A percentile compares a stretch with the other conserved stretches of the same genome.
phyloP scores from a whole-genome alignment of 2,113 vertebrate species.

The Mesocricetus auratus region DNA sequence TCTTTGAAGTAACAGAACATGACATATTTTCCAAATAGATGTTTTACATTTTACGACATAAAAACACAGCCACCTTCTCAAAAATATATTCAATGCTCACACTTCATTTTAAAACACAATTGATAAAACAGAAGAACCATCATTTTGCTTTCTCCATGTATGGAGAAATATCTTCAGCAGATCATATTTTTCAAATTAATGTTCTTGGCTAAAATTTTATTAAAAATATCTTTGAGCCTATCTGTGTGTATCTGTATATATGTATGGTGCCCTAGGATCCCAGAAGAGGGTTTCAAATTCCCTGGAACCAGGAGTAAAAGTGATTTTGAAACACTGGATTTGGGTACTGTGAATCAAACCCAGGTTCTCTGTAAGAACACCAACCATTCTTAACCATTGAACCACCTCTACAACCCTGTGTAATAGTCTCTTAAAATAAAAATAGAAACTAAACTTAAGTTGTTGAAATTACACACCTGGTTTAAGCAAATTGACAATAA shows the following conservation, averaged over 20 bases:
- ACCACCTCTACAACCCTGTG: neutral
- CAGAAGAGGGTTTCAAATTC: neutral
- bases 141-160: neutral
- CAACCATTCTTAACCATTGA: neutral
- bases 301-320: neutral
- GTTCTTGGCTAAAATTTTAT: neutral
- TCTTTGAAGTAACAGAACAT: neutral
- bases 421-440: conserved; percentile 23
- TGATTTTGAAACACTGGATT: neutral
- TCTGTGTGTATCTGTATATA: too few relatives aligned
- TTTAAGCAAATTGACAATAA: conserved; percentile 17
- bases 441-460: neutral
- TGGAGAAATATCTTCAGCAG: neutral
- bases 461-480: neutral
- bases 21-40: conserved; percentile 20
- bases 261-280: too few relatives aligned
- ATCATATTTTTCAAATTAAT: neutral
- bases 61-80: neutral
- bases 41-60: neutral
- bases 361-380: neutral
- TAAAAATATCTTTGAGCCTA: too few relatives aligned
- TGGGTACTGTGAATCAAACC: neutral
- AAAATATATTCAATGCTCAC: neutral
- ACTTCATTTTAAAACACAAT: neutral
- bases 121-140: neutral